Conservation (phyloP, 2,888 invertebrate species). For the Cacoxenus indagator region DNA sequence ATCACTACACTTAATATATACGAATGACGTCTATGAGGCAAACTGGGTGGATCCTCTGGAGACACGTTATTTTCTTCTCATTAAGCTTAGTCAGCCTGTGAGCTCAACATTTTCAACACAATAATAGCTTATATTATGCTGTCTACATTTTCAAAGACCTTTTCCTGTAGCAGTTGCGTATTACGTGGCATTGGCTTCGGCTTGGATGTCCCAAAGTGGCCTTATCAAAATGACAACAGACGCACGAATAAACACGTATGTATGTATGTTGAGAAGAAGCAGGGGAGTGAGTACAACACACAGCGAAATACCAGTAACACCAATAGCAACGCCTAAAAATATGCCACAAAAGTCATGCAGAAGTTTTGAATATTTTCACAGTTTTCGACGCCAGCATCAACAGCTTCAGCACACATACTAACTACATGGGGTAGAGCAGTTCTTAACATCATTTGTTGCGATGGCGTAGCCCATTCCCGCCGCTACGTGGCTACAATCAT, state of each 20-base stretch:
- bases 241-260: constrained; percentile 30
- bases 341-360: background rate
- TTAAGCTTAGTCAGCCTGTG: too few species aligned
- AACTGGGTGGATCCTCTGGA: too few species aligned
- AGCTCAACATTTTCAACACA: too few species aligned
- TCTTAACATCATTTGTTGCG: background rate
- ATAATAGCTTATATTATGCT: background rate
- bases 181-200: background rate
- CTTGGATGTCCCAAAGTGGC: constrained; percentile 42
- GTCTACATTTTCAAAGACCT: too few species aligned
- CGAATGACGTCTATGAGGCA: too few species aligned
- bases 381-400: background rate
- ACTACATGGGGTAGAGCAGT: background rate
- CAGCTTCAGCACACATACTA: background rate
- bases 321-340: background rate
- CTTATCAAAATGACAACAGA: constrained; percentile 62
- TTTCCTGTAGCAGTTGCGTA: too few species aligned
- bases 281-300: background rate
- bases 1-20: too few species aligned
- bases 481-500: background rate
- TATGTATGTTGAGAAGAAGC: background rate
- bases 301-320: background rate
- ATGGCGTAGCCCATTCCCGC: background rate
- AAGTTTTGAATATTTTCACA: constrained; percentile 6
- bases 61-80: too few species aligned